Conservation (phyloP, 2,113 vertebrate species). For the Phoenicopterus ruber region DNA sequence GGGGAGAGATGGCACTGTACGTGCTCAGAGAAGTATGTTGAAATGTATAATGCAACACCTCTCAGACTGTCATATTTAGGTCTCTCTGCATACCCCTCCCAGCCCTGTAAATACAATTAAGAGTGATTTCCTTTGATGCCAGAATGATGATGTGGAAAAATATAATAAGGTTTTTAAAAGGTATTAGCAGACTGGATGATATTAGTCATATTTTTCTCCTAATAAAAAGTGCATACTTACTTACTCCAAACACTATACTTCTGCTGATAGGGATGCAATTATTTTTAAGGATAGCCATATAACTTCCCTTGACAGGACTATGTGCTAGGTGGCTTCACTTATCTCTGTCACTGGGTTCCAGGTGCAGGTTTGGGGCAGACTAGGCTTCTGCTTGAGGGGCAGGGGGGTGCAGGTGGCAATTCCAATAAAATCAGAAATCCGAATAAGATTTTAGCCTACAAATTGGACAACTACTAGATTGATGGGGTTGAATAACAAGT, state of each 20-base stretch:
- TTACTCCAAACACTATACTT: background rate
- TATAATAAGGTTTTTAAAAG: background rate
- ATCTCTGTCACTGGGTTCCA: background rate
- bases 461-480: background rate
- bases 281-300: background rate
- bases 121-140: background rate
- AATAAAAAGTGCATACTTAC: background rate
- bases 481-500: background rate
- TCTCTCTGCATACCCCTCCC: background rate
- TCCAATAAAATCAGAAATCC: background rate
- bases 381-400: background rate
- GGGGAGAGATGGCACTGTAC: background rate
- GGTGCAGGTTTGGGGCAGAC: background rate
- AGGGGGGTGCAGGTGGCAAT: background rate
- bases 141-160: background rate
- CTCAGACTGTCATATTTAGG: background rate
- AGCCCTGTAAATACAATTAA: background rate
- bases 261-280: background rate
- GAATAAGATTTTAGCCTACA: background rate
- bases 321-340: background rate
- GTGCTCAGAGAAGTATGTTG: background rate
- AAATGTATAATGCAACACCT: background rate
- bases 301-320: background rate
- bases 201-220: background rate
- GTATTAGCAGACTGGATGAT: background rate